Evolutionary conservation across 2,113 vertebrate species (phyloP), one percentile per base, ranked within the genome.

Genomic region (Apaloderma vittatum): DNA sequence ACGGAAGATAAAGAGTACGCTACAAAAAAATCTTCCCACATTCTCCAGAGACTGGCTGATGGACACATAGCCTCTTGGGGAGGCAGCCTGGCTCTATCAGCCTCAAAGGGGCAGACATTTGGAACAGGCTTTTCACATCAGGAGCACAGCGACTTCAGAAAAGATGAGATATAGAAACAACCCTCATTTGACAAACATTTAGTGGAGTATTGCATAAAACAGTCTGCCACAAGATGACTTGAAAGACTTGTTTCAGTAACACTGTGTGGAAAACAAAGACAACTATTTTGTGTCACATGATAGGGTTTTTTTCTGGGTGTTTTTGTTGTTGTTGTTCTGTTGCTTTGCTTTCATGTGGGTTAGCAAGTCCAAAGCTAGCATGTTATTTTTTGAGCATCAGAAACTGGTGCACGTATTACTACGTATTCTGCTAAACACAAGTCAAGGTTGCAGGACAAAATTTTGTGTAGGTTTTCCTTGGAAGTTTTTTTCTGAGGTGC

Each of bases 241-340:
- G 95, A 94, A 95, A 84, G 36, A 93, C 93, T 89, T 48, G 91
- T 95, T 96, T 89, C 76, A 75, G 52, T 74, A 67, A 67, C 59
- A 37, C 48, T 87, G 21, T 22, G 3, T 71, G 89, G 68, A 86
- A 91, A 86, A 86, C 8, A 26, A 76, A 76, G 37, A 54, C 3
- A 22, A 52, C 9, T 73, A 57, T 76, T 88, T 88, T 76, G 58
- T 75, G 67, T 73, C 67, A n/a, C 18, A 23, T 1, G 4, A 51
- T 34, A 7, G 30, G 40, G 54, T 45, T 15, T 58, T 63, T 75
- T 71, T 21, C 5, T 32, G 14, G 16, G 6, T 0, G 3, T 32
- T 10, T 8, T 6, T 51, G 40, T 65, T 55, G 9, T 5, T 40
- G 5, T 4, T 15, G 51, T 52, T 54, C 16, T 68, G 65, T 40